A percentile compares a stretch with the other conserved stretches of the same genome.
phyloP scores from a whole-genome alignment of 1,140 invertebrate species.

The Drosophila guanche region DNA sequence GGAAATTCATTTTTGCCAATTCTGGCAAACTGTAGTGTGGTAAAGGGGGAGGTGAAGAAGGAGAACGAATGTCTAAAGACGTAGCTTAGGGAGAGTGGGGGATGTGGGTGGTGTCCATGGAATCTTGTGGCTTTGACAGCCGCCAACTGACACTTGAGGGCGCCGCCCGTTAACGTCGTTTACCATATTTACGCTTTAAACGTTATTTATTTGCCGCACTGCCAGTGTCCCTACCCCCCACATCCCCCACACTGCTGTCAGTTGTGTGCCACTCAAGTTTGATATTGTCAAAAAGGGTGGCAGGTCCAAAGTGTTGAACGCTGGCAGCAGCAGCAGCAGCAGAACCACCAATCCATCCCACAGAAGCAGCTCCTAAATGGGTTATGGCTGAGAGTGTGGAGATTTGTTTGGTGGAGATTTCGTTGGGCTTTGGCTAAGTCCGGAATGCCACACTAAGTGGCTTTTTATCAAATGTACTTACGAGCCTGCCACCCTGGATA shows the following conservation, averaged over 20 bases:
- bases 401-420: constrained; percentile 24
- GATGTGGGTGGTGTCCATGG: constrained; percentile 4
- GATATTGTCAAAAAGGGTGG: constrained; percentile 65
- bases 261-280: constrained; percentile 59
- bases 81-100: too few species aligned
- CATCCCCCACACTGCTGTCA: constrained; percentile 28
- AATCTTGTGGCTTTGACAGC: constrained; percentile 61
- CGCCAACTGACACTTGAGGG: constrained; percentile 75
- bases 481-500: constrained; percentile 8
- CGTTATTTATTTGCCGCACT: constrained; percentile 73
- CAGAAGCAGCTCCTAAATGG: constrained; percentile 24
- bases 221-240: neutral
- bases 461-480: constrained; percentile 68
- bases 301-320: constrained; percentile 44
- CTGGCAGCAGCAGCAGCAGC: constrained; percentile 5
- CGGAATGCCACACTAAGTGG: constrained; percentile 56
- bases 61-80: too few species aligned
- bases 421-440: constrained; percentile 36
- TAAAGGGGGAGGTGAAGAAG: constrained; percentile 10
- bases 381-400: constrained; percentile 27
- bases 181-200: constrained; percentile 80
- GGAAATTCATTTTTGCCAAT: neutral
- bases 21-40: constrained; percentile 11
- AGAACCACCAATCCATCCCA: constrained; percentile 14
- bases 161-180: constrained; percentile 69